Evolutionary conservation across 1,140 invertebrate genomes (phyloP), one percentile per base, ranked within the genome.

Genomic region (Magallana ariakensis): DNA sequence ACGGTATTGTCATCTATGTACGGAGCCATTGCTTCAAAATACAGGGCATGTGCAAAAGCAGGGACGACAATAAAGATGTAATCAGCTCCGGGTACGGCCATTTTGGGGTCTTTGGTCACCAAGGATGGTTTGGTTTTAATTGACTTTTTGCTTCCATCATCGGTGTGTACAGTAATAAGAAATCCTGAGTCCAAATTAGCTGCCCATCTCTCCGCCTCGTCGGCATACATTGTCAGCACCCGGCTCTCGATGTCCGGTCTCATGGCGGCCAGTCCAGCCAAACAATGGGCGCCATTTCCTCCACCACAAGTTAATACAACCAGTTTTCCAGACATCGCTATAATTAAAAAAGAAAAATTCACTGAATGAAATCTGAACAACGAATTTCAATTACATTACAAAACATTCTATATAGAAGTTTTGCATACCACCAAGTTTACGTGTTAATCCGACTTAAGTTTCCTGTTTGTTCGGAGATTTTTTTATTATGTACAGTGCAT

Each of bases 201-300:
- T 6, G 87, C 66, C 91, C 91, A 92, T 19, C 90, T 85, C 55
- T 91, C 90, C 8, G 92, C 92, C 82, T 93, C 92, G 54, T 93
- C 90, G 13, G 85, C 75, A 80, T 87, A 91, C 55, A 92, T 60
- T n/a, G 90, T 88, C 16, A 93, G 19, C 11, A 92, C 90, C 19
- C 90, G 70, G 1, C 89, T 82, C 33, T 92, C 89, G 5, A 89
- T 83, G 46, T 90, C 56, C 16, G 57, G 80, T 16, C 89, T 90
- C 10, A 87, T 83, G 10, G 91, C 87, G 1, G 92, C 87, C n/a
- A 92, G 84, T 26, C 91, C 91, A 0, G 92, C 88, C 62, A 90
- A 81, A n/a, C 88, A 89, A 57, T 93, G 92, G 10, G 92, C 92
- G 8, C 90, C 92, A 85, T 92, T 92, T 9, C 91, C 91, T 8